Evolutionary conservation across 2,888 invertebrate genomes (phyloP).

Genomic region (Ischnura elegans): DNA sequence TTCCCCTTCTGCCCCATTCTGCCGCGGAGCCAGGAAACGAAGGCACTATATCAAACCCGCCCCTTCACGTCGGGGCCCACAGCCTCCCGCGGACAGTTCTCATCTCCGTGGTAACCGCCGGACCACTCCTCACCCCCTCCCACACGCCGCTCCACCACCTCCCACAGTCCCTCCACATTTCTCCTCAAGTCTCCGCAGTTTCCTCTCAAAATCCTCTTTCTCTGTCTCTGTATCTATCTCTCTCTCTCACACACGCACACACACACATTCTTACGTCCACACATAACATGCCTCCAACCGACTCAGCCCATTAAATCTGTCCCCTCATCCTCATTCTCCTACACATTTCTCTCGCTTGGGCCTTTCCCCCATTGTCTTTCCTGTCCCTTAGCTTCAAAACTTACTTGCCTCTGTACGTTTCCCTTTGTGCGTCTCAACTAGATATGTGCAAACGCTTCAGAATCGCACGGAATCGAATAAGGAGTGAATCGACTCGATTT

Average conservation of each 20-base stretch:
- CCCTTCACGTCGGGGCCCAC: background rate
- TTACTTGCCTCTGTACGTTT: background rate
- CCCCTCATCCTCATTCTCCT: too few species aligned
- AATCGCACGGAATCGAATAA: too few species aligned
- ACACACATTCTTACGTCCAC: background rate
- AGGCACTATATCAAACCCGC: slow-evolving; percentile 58
- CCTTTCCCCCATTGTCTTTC: background rate
- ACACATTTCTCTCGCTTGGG: background rate
- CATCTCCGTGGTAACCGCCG: slow-evolving; percentile 44
- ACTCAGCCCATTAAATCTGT: background rate
- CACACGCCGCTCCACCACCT: background rate
- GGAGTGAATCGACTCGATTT: too few species aligned
- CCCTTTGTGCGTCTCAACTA: too few species aligned
- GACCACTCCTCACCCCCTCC: background rate
- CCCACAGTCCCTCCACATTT: slow-evolving; percentile 22
- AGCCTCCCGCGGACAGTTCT: slow-evolving; percentile 46
- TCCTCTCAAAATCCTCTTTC: slow-evolving; percentile 28
- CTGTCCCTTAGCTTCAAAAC: background rate
- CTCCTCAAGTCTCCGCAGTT: slow-evolving; percentile 18
- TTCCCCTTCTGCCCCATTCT: slow-evolving; percentile 32
- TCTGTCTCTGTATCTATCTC: too few species aligned
- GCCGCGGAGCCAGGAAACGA: slow-evolving; percentile 52
- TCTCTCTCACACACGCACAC: too few species aligned
- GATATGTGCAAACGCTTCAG: too few species aligned
- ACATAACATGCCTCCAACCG: background rate